phyloP scores from a whole-genome alignment of 1,140 invertebrate species.

The Parasteatoda tepidariorum region DNA sequence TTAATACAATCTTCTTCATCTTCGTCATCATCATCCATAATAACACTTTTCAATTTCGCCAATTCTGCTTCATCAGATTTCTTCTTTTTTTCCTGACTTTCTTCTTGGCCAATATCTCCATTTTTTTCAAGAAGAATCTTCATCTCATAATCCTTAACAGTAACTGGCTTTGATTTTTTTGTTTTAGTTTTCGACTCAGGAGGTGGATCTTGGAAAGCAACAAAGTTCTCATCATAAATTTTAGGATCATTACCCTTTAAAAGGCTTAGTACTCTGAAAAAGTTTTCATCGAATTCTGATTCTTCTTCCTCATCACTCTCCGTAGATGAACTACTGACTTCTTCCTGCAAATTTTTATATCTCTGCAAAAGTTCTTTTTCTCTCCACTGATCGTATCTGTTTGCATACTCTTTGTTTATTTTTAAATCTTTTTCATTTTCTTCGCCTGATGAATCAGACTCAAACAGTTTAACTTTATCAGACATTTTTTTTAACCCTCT shows the following conservation, averaged over 20 bases:
- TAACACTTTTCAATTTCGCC: slow-evolving; percentile 60
- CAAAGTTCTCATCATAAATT: slow-evolving; percentile 70
- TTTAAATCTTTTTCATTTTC: slow-evolving; percentile 69
- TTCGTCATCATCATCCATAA: slow-evolving; percentile 58
- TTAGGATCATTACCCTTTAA: slow-evolving; percentile 71
- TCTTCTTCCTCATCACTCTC: slow-evolving; percentile 30
- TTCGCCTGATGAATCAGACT: slow-evolving; percentile 19
- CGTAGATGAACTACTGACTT: slow-evolving; percentile 4
- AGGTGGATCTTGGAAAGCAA: slow-evolving; percentile 66
- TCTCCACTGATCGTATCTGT: slow-evolving; percentile 83
- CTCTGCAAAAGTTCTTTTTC: slow-evolving; percentile 87
- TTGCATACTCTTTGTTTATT: slow-evolving; percentile 83
- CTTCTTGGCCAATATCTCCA: slow-evolving; percentile 63
- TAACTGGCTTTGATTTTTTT: slow-evolving; percentile 68
- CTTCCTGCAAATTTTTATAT: slow-evolving; percentile 73
- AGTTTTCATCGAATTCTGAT: slow-evolving; percentile 68
- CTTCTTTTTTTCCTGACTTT: not conserved
- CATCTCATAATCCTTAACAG: slow-evolving; percentile 71
- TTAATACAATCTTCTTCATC: slow-evolving; percentile 62
- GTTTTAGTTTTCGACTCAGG: slow-evolving; percentile 60
- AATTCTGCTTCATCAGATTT: slow-evolving; percentile 57
- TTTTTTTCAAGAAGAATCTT: slow-evolving; percentile 70
- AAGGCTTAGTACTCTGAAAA: slow-evolving; percentile 70
- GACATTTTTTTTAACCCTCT: not conserved
- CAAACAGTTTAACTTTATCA: not conserved